Evolutionary conservation across 1,140 invertebrate genomes (phyloP), one percentile per base, ranked within the genome.

Genomic region (Ephestia elutella): DNA sequence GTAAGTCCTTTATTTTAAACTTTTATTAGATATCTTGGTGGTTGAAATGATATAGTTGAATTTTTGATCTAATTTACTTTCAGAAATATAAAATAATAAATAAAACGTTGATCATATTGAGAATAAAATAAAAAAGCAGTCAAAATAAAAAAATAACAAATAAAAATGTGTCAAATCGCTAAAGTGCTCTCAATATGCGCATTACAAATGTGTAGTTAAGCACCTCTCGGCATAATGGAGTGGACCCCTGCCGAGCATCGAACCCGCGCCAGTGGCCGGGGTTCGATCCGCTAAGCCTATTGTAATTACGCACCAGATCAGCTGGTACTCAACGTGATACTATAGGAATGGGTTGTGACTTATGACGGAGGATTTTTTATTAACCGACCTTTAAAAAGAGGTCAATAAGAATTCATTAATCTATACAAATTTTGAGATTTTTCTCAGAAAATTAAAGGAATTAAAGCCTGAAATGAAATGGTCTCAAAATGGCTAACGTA

Each of bases 221-320:
- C 62, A 64, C 53, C 62, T 65, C 78, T 85, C 75, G 66, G 75
- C 68, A 78, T 81, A 82, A 85, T 80, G 63, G 80, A 81, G 78
- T 70, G 75, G 25, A 21, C 54, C 28, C 20, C 20, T 20, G 15
- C 35, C 11, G 32, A 25, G 56, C 28, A 38, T 48, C 17, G 64
- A 56, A 57, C 57, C 50, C 59, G 32, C 25, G 15, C 20, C 21
- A 11, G 10, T 25, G 50, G 17, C 18, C 18, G 49, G 49, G 49
- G 49, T 20, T 5, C 18, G 18, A 62, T 51, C 55, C 53, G 49
- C 49, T 62, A 56, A 56, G 35, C 54, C 54, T 55, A 81, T 81
- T 84, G 75, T 79, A 59, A 64, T 63, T 60, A 63, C 63, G 49
- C 68, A 57, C 30, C 19, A 54, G 56, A 74, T 80, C 76, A 77